Evolutionary conservation across 2,888 invertebrate species (phyloP).

Genomic region (Epinotia brunnichana): DNA sequence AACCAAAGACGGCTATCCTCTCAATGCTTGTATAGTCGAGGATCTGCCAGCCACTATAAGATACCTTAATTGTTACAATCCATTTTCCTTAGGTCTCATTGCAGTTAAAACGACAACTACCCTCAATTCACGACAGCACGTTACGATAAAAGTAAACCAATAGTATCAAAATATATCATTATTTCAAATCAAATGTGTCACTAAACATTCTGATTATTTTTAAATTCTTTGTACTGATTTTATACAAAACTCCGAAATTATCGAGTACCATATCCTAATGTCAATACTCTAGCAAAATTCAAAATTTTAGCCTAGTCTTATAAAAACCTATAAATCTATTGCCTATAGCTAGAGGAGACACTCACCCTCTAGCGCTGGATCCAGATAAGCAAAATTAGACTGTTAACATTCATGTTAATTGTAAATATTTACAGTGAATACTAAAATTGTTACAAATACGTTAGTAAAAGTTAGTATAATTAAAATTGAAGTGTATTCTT

Average conservation of each 20-base stretch:
- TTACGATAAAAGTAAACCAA: conserved; percentile 65
- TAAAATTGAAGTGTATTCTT: conserved; percentile 46
- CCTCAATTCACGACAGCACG: conserved; percentile 51
- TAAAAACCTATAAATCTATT: conserved; percentile 64
- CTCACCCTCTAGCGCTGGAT: conserved; percentile 32
- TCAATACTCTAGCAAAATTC: conserved; percentile 61
- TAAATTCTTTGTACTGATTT: conserved; percentile 78
- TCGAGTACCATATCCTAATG: conserved; percentile 48
- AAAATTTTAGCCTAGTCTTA: conserved; percentile 71
- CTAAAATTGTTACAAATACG: conserved; percentile 46
- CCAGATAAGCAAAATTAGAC: conserved; percentile 44
- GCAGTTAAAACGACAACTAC: conserved; percentile 48
- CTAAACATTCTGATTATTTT: conserved; percentile 49
- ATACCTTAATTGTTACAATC: conserved; percentile 14
- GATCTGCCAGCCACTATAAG: conserved; percentile 15
- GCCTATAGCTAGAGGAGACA: conserved; percentile 62
- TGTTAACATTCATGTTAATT: conserved; percentile 50
- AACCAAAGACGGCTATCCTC: conserved; percentile 1
- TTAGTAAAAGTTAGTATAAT: conserved; percentile 50
- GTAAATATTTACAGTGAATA: conserved; percentile 52
- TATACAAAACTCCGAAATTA: conserved; percentile 75
- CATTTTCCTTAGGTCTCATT: conserved; percentile 16
- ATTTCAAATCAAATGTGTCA: conserved; percentile 65
- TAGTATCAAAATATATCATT: conserved; percentile 77
- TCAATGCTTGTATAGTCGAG: neutral